phyloP scores from a whole-genome alignment of 2,797 vertebrate genomes.

The Rhinatrema bivittatum region DNA sequence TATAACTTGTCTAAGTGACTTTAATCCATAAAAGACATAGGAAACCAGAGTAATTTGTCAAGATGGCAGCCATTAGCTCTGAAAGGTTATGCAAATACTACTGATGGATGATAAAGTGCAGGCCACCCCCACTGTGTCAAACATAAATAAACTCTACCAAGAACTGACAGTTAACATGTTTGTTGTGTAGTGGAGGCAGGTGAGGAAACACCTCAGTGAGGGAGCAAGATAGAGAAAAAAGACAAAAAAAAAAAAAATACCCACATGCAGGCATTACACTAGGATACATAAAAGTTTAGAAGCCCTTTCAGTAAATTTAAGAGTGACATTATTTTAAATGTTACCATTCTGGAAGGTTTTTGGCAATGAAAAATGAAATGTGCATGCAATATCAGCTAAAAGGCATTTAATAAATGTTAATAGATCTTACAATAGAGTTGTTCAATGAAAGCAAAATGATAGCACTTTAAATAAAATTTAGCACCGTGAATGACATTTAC shows the following conservation, averaged over 20 bases:
- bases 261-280: background rate
- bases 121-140: constrained; percentile 41
- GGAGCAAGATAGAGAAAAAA: constrained; percentile 8
- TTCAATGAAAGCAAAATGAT: too few species aligned
- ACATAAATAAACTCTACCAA: constrained; percentile 41
- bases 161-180: constrained; percentile 36
- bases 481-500: too few species aligned
- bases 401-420: too few species aligned
- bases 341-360: background rate
- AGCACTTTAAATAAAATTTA: too few species aligned
- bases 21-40: constrained; percentile 51
- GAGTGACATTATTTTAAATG: constrained; percentile 7
- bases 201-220: constrained; percentile 36
- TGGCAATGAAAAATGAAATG: constrained; percentile 2
- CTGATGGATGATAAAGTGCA: constrained; percentile 53
- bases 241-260: too few species aligned
- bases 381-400: too few species aligned
- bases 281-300: too few species aligned
- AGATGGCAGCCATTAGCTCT: constrained; percentile 49
- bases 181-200: constrained; percentile 36
- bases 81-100: constrained; percentile 57
- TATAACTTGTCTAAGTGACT: constrained; percentile 33
- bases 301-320: constrained; percentile 3
- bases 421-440: too few species aligned
- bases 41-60: constrained; percentile 57